These are phyloP conservation scores for Trypoxylus dichotomus DNA, from an alignment of 1,140 invertebrate genomes.

Conservation along the genomic window DNA sequence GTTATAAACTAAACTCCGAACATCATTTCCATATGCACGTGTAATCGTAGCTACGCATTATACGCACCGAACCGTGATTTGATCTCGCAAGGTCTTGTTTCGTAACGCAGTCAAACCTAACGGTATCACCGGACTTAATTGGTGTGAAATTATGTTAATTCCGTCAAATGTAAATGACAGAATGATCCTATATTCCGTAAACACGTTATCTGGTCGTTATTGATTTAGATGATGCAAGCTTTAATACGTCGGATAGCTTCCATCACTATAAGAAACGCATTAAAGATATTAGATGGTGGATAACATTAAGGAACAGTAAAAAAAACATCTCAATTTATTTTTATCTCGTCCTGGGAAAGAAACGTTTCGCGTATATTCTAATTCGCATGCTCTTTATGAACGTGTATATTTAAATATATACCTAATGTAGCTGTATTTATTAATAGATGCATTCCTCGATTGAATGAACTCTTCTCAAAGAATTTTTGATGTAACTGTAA, in stretches of 20 bases:
- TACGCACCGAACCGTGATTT: too few species aligned
- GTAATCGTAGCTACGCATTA: too few species aligned
- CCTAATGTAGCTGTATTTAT: too few species aligned
- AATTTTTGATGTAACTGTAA: too few species aligned
- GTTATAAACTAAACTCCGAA: too few species aligned
- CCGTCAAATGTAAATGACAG: neutral
- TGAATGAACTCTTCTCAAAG: too few species aligned
- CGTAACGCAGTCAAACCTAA: neutral
- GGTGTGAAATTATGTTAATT: neutral
- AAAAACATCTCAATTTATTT: neutral
- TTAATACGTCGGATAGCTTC: neutral
- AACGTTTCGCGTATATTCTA: neutral
- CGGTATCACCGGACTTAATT: neutral
- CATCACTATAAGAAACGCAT: neutral
- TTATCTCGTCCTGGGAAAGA: neutral
- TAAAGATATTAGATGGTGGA: neutral
- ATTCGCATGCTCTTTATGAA: too few species aligned
- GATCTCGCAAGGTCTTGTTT: neutral
- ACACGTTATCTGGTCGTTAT: neutral
- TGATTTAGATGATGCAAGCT: neutral
- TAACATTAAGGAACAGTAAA: neutral
- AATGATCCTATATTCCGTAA: neutral
- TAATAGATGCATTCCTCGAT: too few species aligned
- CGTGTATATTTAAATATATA: too few species aligned
- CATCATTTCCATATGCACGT: too few species aligned